Conservation (phyloP, 2,113 vertebrate species). For the Leucosticte australis region DNA sequence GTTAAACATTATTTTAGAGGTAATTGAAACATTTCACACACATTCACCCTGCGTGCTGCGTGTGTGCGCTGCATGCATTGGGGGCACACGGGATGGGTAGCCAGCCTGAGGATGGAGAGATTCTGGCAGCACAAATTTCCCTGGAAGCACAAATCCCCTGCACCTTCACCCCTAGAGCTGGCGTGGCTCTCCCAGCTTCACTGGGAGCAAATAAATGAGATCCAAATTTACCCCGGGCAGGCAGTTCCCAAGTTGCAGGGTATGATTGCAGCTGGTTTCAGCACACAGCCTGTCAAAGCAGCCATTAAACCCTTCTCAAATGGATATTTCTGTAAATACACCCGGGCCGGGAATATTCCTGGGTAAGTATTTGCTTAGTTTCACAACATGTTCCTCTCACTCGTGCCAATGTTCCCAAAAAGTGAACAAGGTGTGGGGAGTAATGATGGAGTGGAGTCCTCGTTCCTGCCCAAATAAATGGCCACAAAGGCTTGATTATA, state of each 20-base stretch:
- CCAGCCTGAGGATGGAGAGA: neutral
- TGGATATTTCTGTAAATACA: constrained; percentile 60
- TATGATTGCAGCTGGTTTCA: constrained; percentile 28
- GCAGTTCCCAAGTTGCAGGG: neutral
- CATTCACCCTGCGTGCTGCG: constrained; percentile 36
- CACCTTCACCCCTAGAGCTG: neutral
- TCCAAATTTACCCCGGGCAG: neutral
- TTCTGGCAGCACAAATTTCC: neutral
- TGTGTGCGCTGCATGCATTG: neutral
- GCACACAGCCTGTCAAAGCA: constrained; percentile 40
- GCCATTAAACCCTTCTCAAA: constrained; percentile 57
- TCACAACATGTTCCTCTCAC: constrained; percentile 51
- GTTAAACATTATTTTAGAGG: constrained; percentile 80
- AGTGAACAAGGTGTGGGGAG: constrained; percentile 47
- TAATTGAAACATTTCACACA: constrained; percentile 84
- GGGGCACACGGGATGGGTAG: neutral
- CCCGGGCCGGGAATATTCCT: neutral
- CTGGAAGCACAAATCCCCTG: neutral
- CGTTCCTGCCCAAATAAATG: neutral
- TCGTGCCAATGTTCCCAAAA: constrained; percentile 44
- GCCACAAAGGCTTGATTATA: constrained; percentile 20
- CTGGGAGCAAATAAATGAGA: neutral
- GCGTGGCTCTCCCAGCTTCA: neutral
- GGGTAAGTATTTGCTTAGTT: constrained; percentile 59
- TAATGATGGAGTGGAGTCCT: constrained; percentile 37